Evolutionary conservation across 1,140 invertebrate genomes (phyloP), one percentile per base, ranked within the genome.

Genomic region (Episyrphus balteatus): DNA sequence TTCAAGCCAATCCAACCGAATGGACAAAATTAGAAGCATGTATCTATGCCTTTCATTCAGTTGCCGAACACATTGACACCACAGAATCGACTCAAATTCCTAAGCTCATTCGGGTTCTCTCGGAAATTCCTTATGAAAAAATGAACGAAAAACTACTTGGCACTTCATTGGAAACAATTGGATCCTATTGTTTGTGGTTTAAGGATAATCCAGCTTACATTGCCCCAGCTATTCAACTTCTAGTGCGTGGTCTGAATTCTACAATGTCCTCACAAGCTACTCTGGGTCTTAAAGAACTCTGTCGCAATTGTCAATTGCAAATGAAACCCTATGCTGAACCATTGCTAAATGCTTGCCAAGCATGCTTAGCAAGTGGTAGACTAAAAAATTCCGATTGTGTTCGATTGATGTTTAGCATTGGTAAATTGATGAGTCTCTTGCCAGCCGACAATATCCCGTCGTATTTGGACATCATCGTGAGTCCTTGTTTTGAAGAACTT

Each of bases 251-350:
- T 31, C 72, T 87, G 2, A 81, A 81, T 53, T 67, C 77, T 1
- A 76, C 84, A 14, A 78, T 86, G n/a, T 76, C 84, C 1, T 75
- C 79, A 2, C 75, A 80, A 44, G 88, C 90, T 1, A 92, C 89
- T 11, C 79, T 92, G 66, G 88, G 91, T 3, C 70, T 94, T 1
- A 89, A 90, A 59, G 89, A 92, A 55, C 76, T 94, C 18, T 82
- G 84, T 3, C 71, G 81, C 15, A 88, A 91, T 60, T 92, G 88
- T 61, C 75, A 78, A 48, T 61, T 75, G 6, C 76, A 81, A 58
- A 70, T 94, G 18, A 72, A 76, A 38, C 83, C 84, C 0, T 84
- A 82, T 53, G 83, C 84, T 0, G 77, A 77, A 44, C 76, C 82
- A 47, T 78, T 90, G 40, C 70, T 88, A 1, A 63, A 74, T 36